These are phyloP conservation scores for Dryobates pubescens DNA, from an alignment of 2,797 vertebrate species.

Conservation along the genomic window DNA sequence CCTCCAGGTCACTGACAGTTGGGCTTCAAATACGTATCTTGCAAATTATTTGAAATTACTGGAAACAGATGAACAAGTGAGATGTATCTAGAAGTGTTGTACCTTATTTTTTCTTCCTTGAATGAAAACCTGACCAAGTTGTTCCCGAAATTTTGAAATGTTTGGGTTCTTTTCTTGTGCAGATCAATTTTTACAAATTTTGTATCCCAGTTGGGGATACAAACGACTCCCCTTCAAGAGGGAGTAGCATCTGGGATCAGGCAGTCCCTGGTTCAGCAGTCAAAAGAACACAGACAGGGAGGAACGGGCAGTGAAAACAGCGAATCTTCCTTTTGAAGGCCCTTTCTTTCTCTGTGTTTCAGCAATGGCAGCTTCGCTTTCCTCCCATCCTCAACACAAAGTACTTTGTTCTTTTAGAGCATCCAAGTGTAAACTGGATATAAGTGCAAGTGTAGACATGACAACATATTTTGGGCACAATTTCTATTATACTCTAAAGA, in stretches of 20 bases:
- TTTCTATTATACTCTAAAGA: background rate
- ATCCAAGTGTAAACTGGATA: background rate
- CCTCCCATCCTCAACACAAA: background rate
- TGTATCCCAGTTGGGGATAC: background rate
- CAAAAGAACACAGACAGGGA: background rate
- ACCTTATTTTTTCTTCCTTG: background rate
- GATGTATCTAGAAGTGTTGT: background rate
- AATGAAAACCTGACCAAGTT: background rate
- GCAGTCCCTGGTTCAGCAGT: background rate
- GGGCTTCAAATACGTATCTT: background rate
- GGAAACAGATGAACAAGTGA: background rate
- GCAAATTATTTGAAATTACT: background rate
- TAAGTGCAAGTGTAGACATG: background rate
- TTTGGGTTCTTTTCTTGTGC: background rate
- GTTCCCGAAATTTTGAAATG: background rate
- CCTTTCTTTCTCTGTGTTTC: background rate
- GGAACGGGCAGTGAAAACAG: background rate
- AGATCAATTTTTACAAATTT: background rate
- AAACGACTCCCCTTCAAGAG: background rate
- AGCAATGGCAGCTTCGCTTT: background rate
- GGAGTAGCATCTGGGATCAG: rapidly evolving
- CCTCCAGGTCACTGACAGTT: background rate
- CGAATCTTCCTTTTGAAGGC: background rate
- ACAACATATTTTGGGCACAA: background rate
- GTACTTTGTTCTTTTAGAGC: background rate